A percentile compares a stretch with the other conserved stretches of the same genome.
phyloP scores from a whole-genome alignment of 2,797 vertebrate species.

The Bufotes viridis region DNA sequence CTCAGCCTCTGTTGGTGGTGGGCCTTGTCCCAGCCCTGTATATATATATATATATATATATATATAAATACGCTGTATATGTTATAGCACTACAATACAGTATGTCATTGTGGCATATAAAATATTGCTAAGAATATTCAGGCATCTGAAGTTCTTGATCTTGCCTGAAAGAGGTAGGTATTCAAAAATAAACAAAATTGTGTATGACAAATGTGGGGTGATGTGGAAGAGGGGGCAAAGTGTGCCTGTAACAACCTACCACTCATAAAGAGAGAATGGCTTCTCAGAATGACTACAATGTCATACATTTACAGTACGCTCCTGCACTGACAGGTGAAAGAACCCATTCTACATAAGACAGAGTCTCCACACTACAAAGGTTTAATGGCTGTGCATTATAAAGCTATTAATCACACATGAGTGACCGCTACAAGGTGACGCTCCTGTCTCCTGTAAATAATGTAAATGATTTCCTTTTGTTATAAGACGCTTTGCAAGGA shows the following conservation, averaged over 20 bases:
- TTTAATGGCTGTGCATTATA: conserved; percentile 5
- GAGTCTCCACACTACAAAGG: neutral
- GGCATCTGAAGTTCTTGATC: neutral
- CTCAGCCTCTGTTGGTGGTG: too few species aligned
- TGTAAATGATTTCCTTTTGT: conserved; percentile 4
- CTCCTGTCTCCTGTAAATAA: neutral
- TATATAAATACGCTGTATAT: too few species aligned
- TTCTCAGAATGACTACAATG: neutral
- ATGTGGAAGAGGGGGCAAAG: neutral
- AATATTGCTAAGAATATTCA: too few species aligned
- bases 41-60: too few species aligned
- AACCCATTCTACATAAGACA: neutral
- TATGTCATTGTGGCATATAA: too few species aligned
- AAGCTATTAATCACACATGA: conserved; percentile 20
- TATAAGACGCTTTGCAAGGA: neutral
- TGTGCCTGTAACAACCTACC: neutral
- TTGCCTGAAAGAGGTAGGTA: neutral
- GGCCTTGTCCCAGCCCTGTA: too few species aligned
- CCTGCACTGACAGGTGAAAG: neutral
- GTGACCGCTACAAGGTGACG: neutral
- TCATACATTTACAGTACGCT: neutral
- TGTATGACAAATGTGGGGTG: neutral
- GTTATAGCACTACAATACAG: too few species aligned
- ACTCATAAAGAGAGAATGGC: neutral
- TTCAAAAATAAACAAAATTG: too few species aligned